Evolutionary conservation across 2,113 vertebrate genomes (phyloP).

Genomic region (Sprattus sprattus): DNA sequence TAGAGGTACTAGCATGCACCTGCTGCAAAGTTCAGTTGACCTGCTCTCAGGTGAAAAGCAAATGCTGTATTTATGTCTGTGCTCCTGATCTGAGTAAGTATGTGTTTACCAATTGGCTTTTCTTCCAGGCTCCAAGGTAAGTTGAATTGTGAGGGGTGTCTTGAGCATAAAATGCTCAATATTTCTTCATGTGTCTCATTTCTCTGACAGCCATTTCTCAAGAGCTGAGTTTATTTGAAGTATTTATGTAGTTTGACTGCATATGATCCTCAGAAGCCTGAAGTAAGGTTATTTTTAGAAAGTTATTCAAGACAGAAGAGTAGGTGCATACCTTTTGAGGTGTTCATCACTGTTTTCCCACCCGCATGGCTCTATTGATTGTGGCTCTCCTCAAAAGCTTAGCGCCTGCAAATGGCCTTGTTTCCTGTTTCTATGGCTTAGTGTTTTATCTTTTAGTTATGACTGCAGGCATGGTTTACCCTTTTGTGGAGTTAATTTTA

Average conservation of each 20-base stretch:
- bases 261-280: background rate
- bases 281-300: background rate
- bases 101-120: constrained; percentile 50
- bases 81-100: constrained; percentile 62
- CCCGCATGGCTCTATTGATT: background rate
- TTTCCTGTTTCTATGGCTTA: background rate
- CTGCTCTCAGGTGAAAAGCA: constrained; percentile 39
- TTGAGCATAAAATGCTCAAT: background rate
- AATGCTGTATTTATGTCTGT: constrained; percentile 46
- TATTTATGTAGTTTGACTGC: background rate
- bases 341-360: background rate
- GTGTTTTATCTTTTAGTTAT: background rate
- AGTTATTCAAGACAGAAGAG: background rate
- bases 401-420: background rate
- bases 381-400: background rate
- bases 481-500: background rate
- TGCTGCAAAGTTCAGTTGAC: constrained; percentile 58
- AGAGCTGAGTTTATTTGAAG: background rate
- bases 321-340: background rate
- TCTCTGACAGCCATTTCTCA: background rate
- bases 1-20: constrained; percentile 75
- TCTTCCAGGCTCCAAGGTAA: constrained; percentile 66
- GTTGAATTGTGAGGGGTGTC: constrained; percentile 48
- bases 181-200: background rate
- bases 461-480: background rate